Base-by-base conservation (phyloP, 1,140 invertebrate genomes). In the Cherax destructor region DNA sequence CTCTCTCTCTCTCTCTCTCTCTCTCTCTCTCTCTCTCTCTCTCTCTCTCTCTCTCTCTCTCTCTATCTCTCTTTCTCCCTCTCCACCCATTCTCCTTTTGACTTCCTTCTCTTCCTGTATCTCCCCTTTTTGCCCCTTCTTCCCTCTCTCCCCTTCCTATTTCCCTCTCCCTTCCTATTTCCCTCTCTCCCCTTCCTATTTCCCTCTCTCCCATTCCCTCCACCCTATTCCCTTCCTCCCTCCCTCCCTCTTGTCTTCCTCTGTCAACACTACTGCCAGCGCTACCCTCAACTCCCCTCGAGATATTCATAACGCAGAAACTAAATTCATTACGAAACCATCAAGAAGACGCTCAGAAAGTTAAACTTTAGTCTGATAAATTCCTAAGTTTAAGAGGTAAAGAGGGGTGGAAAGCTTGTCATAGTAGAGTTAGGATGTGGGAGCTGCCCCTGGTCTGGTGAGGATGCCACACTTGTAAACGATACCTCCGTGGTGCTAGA, bases 281-380 rank as follows among this genome's bases (percentile, higher is more conserved):
- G n/a, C 61, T 56, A 10, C 13, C 52, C 80, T 61, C 56, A 10
- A n/a, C 24, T n/a, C 59, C 52, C n/a, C 80, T 61, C 80, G n/a
- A 59, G 52, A 30, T 83, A 83, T 83, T 83, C 80, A 83, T 83
- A 83, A 83, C 80, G 80, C 56, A 49, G 52, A 83, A 83, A 83
- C 80, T 83, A 83, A 83, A 83, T 83, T 83, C 80, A 83, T 83
- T 83, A 83, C 80, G 41, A 83, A 61, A 61, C 80, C 80, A 83
- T 83, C 80, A 83, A 61, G 79, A 61, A 41, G 50, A 59, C 52
- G 80, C 49, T 18, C 13, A 41, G 52, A 61, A 59, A 61, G 59
- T 56, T 61, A 24, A 59, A 83, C 80, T 83, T 83, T 56, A 83
- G 52, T 56, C 80, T 56, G 80, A 83, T 61, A 61, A 61, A 83